Conservation (phyloP, 2,797 vertebrate genomes). For the Cottoperca gobio region DNA sequence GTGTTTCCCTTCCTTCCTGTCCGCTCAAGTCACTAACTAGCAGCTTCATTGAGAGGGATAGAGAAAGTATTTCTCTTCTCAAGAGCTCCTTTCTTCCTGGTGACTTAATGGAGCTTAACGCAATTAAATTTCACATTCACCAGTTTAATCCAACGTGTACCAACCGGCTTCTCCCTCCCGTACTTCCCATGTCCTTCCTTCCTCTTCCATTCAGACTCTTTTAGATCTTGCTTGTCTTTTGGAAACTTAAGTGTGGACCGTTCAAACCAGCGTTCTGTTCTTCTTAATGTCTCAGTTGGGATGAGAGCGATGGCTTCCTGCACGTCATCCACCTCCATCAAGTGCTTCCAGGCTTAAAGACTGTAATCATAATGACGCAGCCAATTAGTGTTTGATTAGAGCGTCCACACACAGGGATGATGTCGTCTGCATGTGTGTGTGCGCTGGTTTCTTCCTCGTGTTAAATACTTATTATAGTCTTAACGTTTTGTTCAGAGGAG, state of each 20-base stretch:
- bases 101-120: constrained; percentile 68
- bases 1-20: constrained; percentile 23
- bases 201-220: no score
- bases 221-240: no score
- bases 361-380: constrained; percentile 33
- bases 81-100: constrained; percentile 52
- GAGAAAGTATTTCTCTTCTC: constrained; percentile 43
- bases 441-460: no score
- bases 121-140: constrained; percentile 64
- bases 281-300: no score
- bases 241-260: no score
- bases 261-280: no score
- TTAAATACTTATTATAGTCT: no score
- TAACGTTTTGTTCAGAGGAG: no score
- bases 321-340: constrained; percentile 39
- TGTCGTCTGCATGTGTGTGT: no score
- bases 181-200: neutral
- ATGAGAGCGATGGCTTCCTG: constrained; percentile 15
- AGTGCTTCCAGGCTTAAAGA: constrained; percentile 22
- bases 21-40: constrained; percentile 53
- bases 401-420: constrained; percentile 27
- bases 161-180: neutral
- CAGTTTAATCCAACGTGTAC: constrained; percentile 56
- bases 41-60: constrained; percentile 51
- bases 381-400: constrained; percentile 45